Evolutionary conservation across 2,888 invertebrate genomes (phyloP).

Genomic region (Arge pagana): DNA sequence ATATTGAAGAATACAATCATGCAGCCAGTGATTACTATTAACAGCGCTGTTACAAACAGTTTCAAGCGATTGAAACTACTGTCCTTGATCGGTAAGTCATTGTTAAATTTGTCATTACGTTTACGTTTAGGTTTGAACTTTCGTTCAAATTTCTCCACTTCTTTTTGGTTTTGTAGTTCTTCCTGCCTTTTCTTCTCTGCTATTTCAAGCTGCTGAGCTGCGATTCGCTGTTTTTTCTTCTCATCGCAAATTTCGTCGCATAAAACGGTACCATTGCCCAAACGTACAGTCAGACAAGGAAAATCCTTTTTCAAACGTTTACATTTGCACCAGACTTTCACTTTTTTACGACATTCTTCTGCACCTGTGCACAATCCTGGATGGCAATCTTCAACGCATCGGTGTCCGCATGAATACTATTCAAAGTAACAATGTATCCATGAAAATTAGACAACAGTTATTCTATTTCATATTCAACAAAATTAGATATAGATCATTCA

Average conservation of each 20-base stretch:
- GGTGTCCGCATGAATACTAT: slow-evolving; percentile 83
- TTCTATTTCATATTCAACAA: slow-evolving; percentile 5
- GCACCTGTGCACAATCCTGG: slow-evolving; percentile 70
- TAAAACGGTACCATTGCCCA: slow-evolving; percentile 59
- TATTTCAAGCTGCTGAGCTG: slow-evolving; percentile 62
- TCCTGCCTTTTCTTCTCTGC: slow-evolving; percentile 66
- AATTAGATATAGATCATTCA: no score
- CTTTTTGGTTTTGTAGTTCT: slow-evolving; percentile 71
- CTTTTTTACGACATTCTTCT: slow-evolving; percentile 76
- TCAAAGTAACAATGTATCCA: slow-evolving; percentile 34
- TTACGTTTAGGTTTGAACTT: slow-evolving; percentile 63
- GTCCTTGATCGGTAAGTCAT: neutral
- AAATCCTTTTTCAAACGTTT: slow-evolving; percentile 76
- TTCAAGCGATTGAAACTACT: neutral
- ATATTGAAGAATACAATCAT: no score
- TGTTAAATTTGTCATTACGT: slow-evolving; percentile 37
- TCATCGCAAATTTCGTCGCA: slow-evolving; percentile 71
- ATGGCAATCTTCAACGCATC: slow-evolving; percentile 77
- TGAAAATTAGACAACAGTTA: slow-evolving; percentile 14
- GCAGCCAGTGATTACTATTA: no score
- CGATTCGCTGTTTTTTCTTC: slow-evolving; percentile 63
- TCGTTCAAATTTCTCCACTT: slow-evolving; percentile 77
- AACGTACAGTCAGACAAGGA: slow-evolving; percentile 52
- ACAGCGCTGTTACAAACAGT: slow-evolving; percentile 1
- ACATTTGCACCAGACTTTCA: slow-evolving; percentile 79